Conservation (phyloP, 1,140 invertebrate species). For the Episyrphus balteatus region DNA sequence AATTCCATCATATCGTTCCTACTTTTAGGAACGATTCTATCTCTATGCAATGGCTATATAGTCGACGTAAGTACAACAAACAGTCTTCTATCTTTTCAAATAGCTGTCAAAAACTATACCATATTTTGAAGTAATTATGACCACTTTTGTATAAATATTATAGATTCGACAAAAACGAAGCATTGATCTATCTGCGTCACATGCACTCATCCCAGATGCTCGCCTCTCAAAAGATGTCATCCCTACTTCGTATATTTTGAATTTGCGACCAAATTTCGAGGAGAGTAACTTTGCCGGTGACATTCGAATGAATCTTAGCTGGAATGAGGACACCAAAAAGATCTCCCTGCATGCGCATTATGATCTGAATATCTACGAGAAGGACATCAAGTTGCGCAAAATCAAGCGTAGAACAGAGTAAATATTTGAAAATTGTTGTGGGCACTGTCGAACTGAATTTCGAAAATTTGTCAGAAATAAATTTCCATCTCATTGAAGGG, state of each 20-base stretch:
- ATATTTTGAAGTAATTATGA: too few species aligned
- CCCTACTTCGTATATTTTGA: conserved; percentile 49
- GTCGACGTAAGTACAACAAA: background rate
- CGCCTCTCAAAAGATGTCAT: conserved; percentile 44
- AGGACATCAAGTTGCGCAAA: conserved; percentile 24
- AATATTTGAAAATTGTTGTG: conserved; percentile 6
- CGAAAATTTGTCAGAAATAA: background rate
- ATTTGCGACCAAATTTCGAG: conserved; percentile 47
- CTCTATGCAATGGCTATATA: background rate
- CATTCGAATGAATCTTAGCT: conserved; percentile 50
- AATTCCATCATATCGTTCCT: background rate
- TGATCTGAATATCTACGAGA: conserved; percentile 42
- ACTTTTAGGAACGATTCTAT: background rate
- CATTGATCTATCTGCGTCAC: conserved; percentile 48
- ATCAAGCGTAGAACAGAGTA: conserved; percentile 27
- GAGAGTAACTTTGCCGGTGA: conserved; percentile 47
- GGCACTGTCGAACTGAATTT: conserved; percentile 2
- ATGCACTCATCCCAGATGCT: conserved; percentile 44
- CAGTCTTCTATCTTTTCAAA: background rate
- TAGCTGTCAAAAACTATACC: too few species aligned
- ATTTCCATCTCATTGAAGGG: background rate
- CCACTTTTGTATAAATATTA: background rate
- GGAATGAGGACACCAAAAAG: conserved; percentile 42
- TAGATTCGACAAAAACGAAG: conserved; percentile 32
- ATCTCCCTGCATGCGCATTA: conserved; percentile 51